These are phyloP conservation scores for Corvus hawaiiensis DNA, from an alignment of 2,113 vertebrate genomes.

Conservation along the genomic window DNA sequence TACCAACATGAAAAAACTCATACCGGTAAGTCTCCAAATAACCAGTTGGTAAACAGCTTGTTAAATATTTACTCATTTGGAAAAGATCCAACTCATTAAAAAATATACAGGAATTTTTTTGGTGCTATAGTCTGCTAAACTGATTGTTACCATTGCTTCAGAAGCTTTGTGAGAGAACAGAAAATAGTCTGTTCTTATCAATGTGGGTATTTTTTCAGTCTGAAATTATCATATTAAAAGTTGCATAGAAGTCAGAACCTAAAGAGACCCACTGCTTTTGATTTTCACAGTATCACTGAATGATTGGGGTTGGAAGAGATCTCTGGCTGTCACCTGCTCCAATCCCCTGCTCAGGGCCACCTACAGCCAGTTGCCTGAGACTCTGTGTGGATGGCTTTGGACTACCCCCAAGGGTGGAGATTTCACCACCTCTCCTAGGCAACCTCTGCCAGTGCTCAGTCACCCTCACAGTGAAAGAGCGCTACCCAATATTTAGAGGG, in stretches of 20 bases:
- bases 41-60: slow-evolving; percentile 36
- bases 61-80: slow-evolving; percentile 25
- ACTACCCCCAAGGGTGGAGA: neutral
- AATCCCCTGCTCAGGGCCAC: neutral
- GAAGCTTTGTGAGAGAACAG: neutral
- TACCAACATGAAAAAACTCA: neutral
- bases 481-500: neutral
- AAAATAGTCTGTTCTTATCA: neutral
- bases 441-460: neutral
- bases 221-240: neutral
- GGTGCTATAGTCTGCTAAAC: neutral
- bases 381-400: neutral
- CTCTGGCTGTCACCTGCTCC: neutral
- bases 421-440: neutral
- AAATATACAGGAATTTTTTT: neutral
- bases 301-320: neutral
- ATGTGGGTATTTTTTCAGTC: neutral
- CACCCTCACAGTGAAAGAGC: neutral
- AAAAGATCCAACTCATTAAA: neutral
- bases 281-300: neutral
- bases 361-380: neutral
- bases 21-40: slow-evolving; percentile 10
- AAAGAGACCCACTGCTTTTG: neutral
- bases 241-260: neutral
- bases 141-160: neutral